phyloP scores from a whole-genome alignment of 2,797 vertebrate species.

The Harpagifer antarcticus region DNA sequence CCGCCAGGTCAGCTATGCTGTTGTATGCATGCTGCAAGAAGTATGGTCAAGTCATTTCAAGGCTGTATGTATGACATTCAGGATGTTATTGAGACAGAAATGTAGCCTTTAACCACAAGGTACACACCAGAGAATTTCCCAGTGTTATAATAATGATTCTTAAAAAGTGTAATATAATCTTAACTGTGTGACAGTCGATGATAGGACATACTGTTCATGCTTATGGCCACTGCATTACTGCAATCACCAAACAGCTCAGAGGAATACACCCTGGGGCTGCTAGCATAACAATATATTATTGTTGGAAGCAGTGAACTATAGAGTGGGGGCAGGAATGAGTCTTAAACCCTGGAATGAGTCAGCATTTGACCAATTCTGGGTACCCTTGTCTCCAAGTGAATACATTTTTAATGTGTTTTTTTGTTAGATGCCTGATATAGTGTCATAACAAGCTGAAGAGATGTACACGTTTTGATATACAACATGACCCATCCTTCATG shows the following conservation, averaged over 20 bases:
- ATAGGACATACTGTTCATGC: conserved; percentile 6
- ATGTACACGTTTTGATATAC: no score
- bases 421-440: no score
- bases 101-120: neutral
- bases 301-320: conserved; percentile 2
- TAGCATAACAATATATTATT: neutral
- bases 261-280: neutral
- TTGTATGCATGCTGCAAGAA: conserved; percentile 23
- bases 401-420: no score
- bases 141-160: no score
- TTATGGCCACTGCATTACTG: conserved; percentile 13
- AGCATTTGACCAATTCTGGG: no score
- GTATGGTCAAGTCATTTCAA: conserved; percentile 1
- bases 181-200: neutral
- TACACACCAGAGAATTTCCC: conserved; percentile 6
- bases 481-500: no score
- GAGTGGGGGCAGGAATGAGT: no score
- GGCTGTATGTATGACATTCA: conserved; percentile 1
- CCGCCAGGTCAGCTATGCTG: conserved; percentile 37
- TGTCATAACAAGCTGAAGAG: no score
- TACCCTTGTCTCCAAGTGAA: no score
- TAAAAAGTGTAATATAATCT: no score
- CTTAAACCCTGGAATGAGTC: no score
- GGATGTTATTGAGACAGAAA: conserved; percentile 17
- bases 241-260: neutral